Conservation (phyloP, 2,888 invertebrate species). For the Hoplodrina blanda region DNA sequence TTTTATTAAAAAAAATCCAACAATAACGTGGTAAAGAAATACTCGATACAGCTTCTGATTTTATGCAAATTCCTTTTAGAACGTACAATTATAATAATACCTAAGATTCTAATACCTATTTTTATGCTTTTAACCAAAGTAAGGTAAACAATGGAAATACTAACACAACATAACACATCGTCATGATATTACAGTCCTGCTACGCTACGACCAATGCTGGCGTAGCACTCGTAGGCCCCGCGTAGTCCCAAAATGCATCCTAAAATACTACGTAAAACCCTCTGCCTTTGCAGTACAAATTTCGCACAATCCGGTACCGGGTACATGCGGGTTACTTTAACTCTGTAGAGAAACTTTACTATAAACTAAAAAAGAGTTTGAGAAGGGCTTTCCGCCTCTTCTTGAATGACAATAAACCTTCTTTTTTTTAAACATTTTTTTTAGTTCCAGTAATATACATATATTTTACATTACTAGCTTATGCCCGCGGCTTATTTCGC, state of each 20-base stretch:
- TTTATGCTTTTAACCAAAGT: background rate
- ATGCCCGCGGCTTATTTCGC: no score
- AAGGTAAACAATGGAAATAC: background rate
- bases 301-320: background rate
- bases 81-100: background rate
- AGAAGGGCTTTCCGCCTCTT: no score
- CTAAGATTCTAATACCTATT: background rate
- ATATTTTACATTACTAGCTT: no score
- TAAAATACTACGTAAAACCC: background rate
- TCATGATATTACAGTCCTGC: background rate
- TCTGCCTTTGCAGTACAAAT: background rate
- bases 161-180: background rate
- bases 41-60: no score
- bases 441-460: no score
- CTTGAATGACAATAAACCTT: no score
- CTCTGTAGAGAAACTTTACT: no score
- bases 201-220: slow-evolving; percentile 14
- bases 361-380: no score
- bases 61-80: background rate
- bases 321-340: no score
- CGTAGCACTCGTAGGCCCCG: slow-evolving; percentile 29
- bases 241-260: background rate
- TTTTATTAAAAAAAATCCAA: no score
- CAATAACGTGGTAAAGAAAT: no score
- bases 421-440: no score